These are phyloP conservation scores for Salvelinus alpinus DNA, from an alignment of 2,113 vertebrate species.

Conservation along the genomic window DNA sequence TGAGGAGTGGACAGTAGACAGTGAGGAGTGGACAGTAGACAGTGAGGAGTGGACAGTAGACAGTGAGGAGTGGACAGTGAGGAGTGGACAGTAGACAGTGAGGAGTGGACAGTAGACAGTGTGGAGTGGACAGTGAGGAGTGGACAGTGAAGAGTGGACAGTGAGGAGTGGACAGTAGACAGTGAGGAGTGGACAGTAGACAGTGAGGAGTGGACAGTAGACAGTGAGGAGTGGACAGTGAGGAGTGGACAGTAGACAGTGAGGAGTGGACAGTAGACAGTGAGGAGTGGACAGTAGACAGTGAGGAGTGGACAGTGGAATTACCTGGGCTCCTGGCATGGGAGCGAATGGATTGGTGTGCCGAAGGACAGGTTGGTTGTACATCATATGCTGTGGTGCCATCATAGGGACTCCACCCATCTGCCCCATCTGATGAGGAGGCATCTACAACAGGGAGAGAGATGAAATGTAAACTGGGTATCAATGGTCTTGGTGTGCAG, in stretches of 20 bases:
- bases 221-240: not conserved
- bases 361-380: constrained; percentile 83
- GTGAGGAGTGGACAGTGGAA: not conserved
- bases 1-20: too few relatives aligned
- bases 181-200: not conserved
- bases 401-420: constrained; percentile 82
- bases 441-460: constrained; percentile 70
- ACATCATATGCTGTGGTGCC: constrained; percentile 84
- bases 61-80: too few relatives aligned
- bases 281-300: not conserved
- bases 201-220: not conserved
- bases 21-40: too few relatives aligned
- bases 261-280: not conserved
- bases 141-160: too few relatives aligned
- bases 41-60: too few relatives aligned
- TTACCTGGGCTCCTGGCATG: constrained; percentile 85
- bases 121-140: too few relatives aligned
- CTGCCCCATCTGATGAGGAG: constrained; percentile 86
- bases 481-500: not conserved
- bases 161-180: not conserved
- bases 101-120: too few relatives aligned
- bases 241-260: not conserved
- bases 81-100: too few relatives aligned
- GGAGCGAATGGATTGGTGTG: constrained; percentile 83
- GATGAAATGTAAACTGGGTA: not conserved